Percentiles rank a stretch among this genome's conserved stretches.
Evolutionary conservation across 2,113 vertebrate species (phyloP).

Genomic region (Plecturocebus donacophilus): DNA sequence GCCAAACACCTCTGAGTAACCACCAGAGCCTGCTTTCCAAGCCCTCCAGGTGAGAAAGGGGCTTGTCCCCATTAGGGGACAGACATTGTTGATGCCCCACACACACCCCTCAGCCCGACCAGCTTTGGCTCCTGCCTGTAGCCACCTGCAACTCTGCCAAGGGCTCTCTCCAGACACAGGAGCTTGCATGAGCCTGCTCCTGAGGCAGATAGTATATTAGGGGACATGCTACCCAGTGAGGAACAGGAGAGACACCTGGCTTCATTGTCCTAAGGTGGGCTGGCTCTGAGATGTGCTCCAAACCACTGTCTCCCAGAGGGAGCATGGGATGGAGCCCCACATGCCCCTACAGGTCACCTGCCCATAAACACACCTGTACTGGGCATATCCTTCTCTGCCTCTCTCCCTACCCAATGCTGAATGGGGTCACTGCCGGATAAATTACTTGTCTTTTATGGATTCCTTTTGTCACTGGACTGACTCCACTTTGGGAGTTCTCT

Average conservation of each 20-base stretch:
- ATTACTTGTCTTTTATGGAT: not conserved
- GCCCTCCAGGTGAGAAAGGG: no score
- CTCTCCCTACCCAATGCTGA: no score
- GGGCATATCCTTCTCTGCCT: not conserved
- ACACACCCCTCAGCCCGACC: no score
- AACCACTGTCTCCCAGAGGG: not conserved
- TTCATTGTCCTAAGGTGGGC: fast-evolving
- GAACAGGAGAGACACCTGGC: not conserved
- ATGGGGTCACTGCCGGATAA: not conserved
- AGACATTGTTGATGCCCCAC: no score
- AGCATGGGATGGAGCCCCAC: not conserved
- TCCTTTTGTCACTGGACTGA: not conserved
- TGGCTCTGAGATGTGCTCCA: not conserved
- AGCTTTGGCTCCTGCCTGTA: no score
- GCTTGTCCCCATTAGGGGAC: no score
- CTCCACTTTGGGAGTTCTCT: not conserved
- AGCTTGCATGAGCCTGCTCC: no score
- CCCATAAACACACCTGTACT: fast-evolving
- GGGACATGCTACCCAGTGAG: not conserved
- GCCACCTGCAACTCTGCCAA: not conserved
- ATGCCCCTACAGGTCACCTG: not conserved
- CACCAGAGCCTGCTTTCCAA: not conserved
- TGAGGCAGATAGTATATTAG: no score
- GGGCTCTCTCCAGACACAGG: not conserved
- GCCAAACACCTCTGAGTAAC: not conserved